Base-by-base conservation (phyloP, 2,113 vertebrate genomes). In the Lichenostomus cassidix region DNA sequence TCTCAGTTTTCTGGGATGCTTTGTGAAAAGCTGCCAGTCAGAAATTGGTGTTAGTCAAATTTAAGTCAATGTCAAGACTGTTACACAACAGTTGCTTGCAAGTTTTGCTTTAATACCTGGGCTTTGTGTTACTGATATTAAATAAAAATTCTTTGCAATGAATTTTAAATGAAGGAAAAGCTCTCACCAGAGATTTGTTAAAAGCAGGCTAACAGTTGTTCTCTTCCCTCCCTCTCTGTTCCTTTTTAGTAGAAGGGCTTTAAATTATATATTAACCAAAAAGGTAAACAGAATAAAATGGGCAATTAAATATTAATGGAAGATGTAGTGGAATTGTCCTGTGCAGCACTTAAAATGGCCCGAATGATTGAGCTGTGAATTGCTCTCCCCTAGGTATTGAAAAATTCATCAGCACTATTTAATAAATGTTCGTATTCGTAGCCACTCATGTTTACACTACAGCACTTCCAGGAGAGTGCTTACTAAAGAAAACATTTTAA, bases 271-370 rank as follows among this genome's bases (percentile, higher is more conserved):
- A 98, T 98, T 98, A 98, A 98, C 97, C 92, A 96, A 98, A 98
- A 98, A 98, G 97, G 98, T 98, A 98, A 98, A 98, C 98, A 98
- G 98, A 98, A 98, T 98, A 98, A 98, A 98, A 98, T 98, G 95
- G 97, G 94, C 94, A 97, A 98, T 98, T 97, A 98, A 98, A 98
- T 98, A 98, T 98, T 98, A 97, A 98, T 98, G 96, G 96, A 97
- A 98, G 97, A 98, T 98, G 98, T 98, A 98, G 98, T 98, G 98
- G 97, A 98, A 98, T 98, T 98, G 97, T 98, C 98, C 97, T 98
- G 89, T 95, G 96, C 95, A 97, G 97, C 98, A 98, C 98, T 98
- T 98, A 98, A 98, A 98, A 98, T 89, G 98, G 97, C 97, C 97
- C 91, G 96, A 98, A 98, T 98, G 98, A 98, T 98, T 98, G 98